These are phyloP conservation scores for Saccopteryx leptura DNA, from an alignment of 2,113 vertebrate species.

Conservation along the genomic window DNA sequence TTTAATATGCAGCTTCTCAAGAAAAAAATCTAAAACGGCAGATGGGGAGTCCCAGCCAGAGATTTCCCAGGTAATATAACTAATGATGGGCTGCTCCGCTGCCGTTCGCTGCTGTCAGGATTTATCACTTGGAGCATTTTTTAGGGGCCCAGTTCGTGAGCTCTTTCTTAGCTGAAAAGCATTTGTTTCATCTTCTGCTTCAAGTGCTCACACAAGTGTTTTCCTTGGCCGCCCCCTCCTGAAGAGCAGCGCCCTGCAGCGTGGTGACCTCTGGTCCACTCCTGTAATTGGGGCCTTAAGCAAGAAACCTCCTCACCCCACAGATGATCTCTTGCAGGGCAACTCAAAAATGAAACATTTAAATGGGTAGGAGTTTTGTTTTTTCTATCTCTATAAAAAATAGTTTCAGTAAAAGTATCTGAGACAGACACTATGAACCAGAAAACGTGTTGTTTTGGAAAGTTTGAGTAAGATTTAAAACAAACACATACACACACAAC, in stretches of 20 bases:
- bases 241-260: not conserved
- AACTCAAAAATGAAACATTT: conserved; percentile 39
- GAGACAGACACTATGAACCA: not conserved
- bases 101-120: not conserved
- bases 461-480: not conserved
- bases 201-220: conserved; percentile 9
- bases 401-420: conserved; percentile 13
- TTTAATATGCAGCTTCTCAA: conserved; percentile 11
- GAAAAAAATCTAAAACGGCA: not conserved
- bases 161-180: conserved; percentile 55
- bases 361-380: not conserved
- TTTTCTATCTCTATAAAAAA: conserved; percentile 20
- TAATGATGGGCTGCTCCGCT: conserved; percentile 7
- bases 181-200: conserved; percentile 61
- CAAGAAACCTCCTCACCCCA: not conserved
- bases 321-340: not conserved
- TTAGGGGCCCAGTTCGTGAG: not conserved
- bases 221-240: conserved; percentile 43
- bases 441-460: conserved; percentile 40
- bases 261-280: not conserved
- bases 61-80: not conserved
- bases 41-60: not conserved
- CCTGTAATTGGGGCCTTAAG: not conserved
- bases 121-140: conserved; percentile 1
- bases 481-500: not conserved